A percentile compares a stretch with the other conserved stretches of the same genome.
Conservation (phyloP, 2,888 invertebrate genomes). For the Pandemis corylana region DNA sequence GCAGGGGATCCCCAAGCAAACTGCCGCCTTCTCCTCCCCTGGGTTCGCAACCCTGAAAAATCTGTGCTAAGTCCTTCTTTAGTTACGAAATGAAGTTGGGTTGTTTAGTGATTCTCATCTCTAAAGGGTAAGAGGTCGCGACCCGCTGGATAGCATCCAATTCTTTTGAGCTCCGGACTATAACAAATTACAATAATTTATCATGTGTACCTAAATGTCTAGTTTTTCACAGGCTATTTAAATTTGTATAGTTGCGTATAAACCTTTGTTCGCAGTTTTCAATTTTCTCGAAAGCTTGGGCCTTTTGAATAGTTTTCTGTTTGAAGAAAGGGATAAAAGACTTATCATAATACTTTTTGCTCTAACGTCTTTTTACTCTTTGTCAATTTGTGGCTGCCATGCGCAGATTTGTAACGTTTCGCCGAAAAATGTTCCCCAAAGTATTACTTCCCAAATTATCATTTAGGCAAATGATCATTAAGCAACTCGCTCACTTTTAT, state of each 20-base stretch:
- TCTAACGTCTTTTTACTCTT: no score
- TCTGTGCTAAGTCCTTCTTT: background rate
- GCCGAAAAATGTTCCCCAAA: no score
- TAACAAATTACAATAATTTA: background rate
- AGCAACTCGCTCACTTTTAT: no score
- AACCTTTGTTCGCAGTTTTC: background rate
- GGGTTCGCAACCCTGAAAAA: background rate
- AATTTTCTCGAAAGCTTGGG: background rate
- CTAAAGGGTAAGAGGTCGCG: constrained; percentile 8
- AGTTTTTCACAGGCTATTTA: background rate
- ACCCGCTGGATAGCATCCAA: background rate
- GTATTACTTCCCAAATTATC: no score
- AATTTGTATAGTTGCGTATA: background rate
- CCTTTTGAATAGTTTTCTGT: no score
- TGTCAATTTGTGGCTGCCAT: no score
- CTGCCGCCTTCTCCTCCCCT: no score
- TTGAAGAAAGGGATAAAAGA: no score
- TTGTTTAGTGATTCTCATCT: background rate
- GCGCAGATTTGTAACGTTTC: no score
- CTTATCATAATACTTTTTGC: no score
- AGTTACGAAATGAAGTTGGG: background rate
- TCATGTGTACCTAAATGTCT: background rate
- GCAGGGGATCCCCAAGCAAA: no score
- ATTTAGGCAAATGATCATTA: no score
- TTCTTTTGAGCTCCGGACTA: background rate